Evolutionary conservation across 2,888 invertebrate species (phyloP).

Genomic region (Drosophila limbata): DNA sequence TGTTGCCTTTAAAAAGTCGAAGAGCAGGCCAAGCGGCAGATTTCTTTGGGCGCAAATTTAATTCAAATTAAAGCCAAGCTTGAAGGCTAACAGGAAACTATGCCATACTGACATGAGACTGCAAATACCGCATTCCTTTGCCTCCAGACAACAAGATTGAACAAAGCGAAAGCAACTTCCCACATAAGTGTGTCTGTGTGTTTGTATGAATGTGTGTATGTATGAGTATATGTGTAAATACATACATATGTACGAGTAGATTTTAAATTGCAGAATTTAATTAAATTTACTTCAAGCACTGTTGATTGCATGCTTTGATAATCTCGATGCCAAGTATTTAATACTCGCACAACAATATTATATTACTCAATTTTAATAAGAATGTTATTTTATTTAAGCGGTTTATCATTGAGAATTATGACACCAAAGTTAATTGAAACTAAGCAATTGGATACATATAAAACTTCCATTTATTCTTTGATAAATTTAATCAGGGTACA

Average conservation of each 20-base stretch:
- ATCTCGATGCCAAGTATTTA: slow-evolving; percentile 50
- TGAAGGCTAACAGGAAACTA: slow-evolving; percentile 41
- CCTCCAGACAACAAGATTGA: slow-evolving; percentile 53
- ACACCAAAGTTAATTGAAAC: slow-evolving; percentile 28
- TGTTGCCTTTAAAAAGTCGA: slow-evolving; percentile 54
- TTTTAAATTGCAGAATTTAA: slow-evolving; percentile 66
- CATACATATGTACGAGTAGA: slow-evolving; percentile 2
- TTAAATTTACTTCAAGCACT: slow-evolving; percentile 52
- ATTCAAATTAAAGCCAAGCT: slow-evolving; percentile 67
- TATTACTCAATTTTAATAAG: slow-evolving; percentile 34
- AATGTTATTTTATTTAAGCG: slow-evolving; percentile 25
- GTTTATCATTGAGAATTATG: slow-evolving; percentile 27
- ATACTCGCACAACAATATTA: slow-evolving; percentile 34
- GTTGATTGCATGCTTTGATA: slow-evolving; percentile 64
- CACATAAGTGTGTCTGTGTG: not conserved
- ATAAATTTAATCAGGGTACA: not conserved
- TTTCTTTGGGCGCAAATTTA: slow-evolving; percentile 58
- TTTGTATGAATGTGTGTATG: not conserved
- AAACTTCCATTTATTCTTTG: not conserved
- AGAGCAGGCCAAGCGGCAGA: slow-evolving; percentile 28
- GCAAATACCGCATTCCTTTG: slow-evolving; percentile 60
- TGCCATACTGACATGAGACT: slow-evolving; percentile 59
- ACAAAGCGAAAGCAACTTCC: slow-evolving; percentile 51
- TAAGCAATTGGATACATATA: slow-evolving; percentile 3
- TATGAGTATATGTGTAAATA: not conserved